Evolutionary conservation across 2,888 invertebrate genomes (phyloP), one percentile per base, ranked within the genome.

Genomic region (Lingula anatina): DNA sequence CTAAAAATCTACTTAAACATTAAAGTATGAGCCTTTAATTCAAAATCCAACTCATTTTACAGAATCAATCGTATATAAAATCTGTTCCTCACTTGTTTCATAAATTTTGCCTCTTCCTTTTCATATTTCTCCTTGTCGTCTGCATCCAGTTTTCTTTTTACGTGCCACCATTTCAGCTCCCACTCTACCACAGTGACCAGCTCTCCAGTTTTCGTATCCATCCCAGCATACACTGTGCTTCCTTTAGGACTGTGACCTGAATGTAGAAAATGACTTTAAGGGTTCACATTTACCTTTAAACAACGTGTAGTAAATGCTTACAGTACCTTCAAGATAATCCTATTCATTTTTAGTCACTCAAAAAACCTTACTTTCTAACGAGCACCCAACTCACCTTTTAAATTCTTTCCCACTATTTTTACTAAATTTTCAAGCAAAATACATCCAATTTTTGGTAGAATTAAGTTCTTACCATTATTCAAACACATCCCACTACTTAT

Each of bases 161-260:
- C 46, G 56, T 64, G 60, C 28, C 65, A 54, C 68, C 71, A 75
- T 45, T 67, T 65, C 7, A 76, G 50, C 4, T 67, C 61, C 91
- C 91, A 93, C 72, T 90, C 89, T 25, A 84, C 85, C 15, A 89
- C 80, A 27, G 86, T 83, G 0, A 89, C 78, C 43, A 86, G 47
- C 23, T 70, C 67, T 4, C 73, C 73, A 15, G 84, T 82, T 50
- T 83, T 83, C 47, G 83, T 82, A 68, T 91, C 91, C 21, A 91
- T 83, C 5, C 88, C 90, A 21, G 84, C 81, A 73, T 85, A 90
- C 2, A 87, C 85, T 24, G 85, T 83, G 41, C 86, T 86, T 5
- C 89, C 89, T 56, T 84, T 83, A 26, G 82, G 77, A 25, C 87
- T 87, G 69, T 90, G 89, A 2, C 87, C 87, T 85, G 53, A 7